Evolutionary conservation across 2,797 vertebrate genomes (phyloP), one percentile per base, ranked within the genome.

Genomic region (Hybognathus amarus): DNA sequence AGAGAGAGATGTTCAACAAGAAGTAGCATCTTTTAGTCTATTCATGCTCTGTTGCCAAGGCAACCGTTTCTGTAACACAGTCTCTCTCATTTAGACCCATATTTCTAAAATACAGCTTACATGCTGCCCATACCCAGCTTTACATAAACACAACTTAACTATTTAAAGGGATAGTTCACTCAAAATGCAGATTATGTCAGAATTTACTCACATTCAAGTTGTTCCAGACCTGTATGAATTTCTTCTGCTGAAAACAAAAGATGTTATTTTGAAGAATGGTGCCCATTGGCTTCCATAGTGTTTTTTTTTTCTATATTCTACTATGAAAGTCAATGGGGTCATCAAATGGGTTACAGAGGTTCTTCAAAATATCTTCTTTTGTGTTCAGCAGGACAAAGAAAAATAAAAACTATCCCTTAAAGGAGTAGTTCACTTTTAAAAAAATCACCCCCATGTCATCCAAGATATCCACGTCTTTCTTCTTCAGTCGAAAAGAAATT

Each of bases 21-120:
- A 73, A 61, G 54, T 56, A 50, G 45, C 69, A 74, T 82, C 7
- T 83, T 70, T 80, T 45, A 73, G 77, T 74, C 66, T 79, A 22
- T 77, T 52, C 75, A 59, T 79, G 77, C 83, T 50, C 80, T 70
- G 84, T 87, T 80, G 74, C 87, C 71, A 84, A 76, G 87, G 79
- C 68, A 85, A 87, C 85, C 33, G 52, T 30, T 45, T 52, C 63
- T 59, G 24, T 33, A 56, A 64, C 33, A 12, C 5, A 20, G 30
- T 79, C 56, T 77, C 18, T 47, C 33, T 47, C n/a, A 33, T 36
- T 69, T 61, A 77, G 24, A 67, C 45, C n/a, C 52, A 69, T 70
- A 17, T 70, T 11, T 70, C 66, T 47, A 83, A 79, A 59, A 42
- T 33, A 59, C 38, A 80, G 17, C 40, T 50, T 77, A 77, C 30